Conservation (phyloP, 2,113 vertebrate species). For the Silurus glanis region DNA sequence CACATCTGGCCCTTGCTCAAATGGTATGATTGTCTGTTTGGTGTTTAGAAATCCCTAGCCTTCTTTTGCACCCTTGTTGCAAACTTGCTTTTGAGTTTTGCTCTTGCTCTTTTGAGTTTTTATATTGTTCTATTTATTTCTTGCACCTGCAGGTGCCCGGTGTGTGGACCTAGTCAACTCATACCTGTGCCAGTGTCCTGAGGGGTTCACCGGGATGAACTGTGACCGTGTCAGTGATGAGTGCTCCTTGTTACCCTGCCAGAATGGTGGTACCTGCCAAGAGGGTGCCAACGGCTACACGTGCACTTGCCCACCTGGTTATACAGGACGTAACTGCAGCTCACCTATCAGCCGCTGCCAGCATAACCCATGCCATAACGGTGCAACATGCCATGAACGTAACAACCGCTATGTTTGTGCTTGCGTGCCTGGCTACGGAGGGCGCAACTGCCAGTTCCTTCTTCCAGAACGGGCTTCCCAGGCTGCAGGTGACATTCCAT, state of each 20-base stretch:
- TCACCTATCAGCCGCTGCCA: slow-evolving; percentile 81
- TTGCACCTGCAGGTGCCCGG: slow-evolving; percentile 77
- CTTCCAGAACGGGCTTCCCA: slow-evolving; percentile 65
- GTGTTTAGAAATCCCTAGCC: background rate
- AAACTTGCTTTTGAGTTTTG: background rate
- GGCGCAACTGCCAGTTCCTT: slow-evolving; percentile 84
- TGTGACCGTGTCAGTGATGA: slow-evolving; percentile 87
- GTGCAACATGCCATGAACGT: slow-evolving; percentile 84
- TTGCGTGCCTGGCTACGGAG: slow-evolving; percentile 80
- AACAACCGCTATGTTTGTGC: slow-evolving; percentile 79
- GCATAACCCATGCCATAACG: slow-evolving; percentile 87
- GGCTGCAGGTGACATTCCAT: slow-evolving; percentile 74
- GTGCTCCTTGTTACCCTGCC: slow-evolving; percentile 85
- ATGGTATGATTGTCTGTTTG: slow-evolving; percentile 75
- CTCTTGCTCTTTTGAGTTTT: no score
- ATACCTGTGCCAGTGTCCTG: slow-evolving; percentile 85
- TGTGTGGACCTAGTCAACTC: slow-evolving; percentile 82
- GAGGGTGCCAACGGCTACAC: slow-evolving; percentile 86
- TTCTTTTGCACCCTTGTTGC: background rate
- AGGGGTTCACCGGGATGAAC: slow-evolving; percentile 86
- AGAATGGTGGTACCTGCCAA: slow-evolving; percentile 89
- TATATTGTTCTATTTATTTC: background rate
- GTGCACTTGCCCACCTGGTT: slow-evolving; percentile 87
- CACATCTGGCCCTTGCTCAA: slow-evolving; percentile 86
- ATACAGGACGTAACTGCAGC: slow-evolving; percentile 89